phyloP scores from a whole-genome alignment of 1,140 invertebrate species.

The Acromyrmex heyeri region DNA sequence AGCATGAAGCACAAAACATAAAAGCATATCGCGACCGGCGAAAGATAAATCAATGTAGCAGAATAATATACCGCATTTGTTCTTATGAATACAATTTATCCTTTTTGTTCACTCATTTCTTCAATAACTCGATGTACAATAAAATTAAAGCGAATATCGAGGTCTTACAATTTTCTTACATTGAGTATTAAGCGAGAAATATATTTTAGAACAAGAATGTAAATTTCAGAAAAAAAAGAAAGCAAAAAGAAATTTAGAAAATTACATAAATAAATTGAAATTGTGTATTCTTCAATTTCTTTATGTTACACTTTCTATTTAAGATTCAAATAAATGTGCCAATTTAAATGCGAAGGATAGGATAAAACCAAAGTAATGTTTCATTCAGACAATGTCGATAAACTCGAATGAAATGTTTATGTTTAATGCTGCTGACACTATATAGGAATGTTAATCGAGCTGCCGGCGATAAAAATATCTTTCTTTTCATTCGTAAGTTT shows the following conservation, averaged over 20 bases:
- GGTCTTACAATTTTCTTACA: not conserved
- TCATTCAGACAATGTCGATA: slow-evolving; percentile 35
- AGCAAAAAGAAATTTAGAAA: not conserved
- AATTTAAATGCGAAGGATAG: slow-evolving; percentile 50
- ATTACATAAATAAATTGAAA: not conserved
- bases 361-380: slow-evolving; percentile 38
- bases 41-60: slow-evolving; percentile 66
- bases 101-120: not conserved
- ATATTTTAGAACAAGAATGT: not conserved
- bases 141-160: not conserved
- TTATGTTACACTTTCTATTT: slow-evolving; percentile 15
- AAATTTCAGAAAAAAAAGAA: not conserved
- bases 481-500: not conserved
- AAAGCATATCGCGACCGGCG: slow-evolving; percentile 10
- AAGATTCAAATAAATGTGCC: slow-evolving; percentile 15
- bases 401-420: slow-evolving; percentile 38
- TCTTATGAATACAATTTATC: slow-evolving; percentile 28
- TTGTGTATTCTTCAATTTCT: not conserved
- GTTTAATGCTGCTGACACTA: slow-evolving; percentile 60
- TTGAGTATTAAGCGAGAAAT: not conserved
- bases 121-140: not conserved
- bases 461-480: slow-evolving; percentile 30
- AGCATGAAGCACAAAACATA: slow-evolving; percentile 50
- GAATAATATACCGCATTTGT: slow-evolving; percentile 41
- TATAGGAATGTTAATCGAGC: slow-evolving; percentile 34